A percentile compares a stretch with the other conserved stretches of the same genome.
Evolutionary conservation across 2,797 vertebrate genomes (phyloP).

Genomic region (Channallabes apus): DNA sequence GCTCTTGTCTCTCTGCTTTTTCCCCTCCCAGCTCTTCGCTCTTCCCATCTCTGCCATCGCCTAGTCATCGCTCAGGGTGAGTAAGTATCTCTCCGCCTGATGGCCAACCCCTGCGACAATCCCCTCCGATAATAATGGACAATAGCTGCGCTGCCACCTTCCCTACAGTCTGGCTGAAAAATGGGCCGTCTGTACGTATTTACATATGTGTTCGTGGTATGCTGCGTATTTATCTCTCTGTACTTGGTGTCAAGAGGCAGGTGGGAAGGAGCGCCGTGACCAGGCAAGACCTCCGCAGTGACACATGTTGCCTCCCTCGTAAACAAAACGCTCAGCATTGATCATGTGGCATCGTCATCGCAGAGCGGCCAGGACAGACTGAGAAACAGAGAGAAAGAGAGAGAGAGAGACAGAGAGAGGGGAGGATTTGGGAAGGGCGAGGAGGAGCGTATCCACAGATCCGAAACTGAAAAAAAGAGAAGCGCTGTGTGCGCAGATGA

Average conservation of each 20-base stretch:
- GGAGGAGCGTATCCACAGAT: conserved; percentile 64
- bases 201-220: conserved; percentile 40
- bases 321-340: conserved; percentile 65
- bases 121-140: conserved; percentile 70
- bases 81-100: conserved; percentile 68
- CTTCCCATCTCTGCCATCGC: conserved; percentile 34
- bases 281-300: conserved; percentile 54
- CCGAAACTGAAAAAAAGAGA: conserved; percentile 61
- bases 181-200: conserved; percentile 35
- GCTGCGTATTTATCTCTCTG: conserved; percentile 37
- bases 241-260: conserved; percentile 38
- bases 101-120: conserved; percentile 65
- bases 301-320: conserved; percentile 63
- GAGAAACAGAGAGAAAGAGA: conserved; percentile 44
- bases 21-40: conserved; percentile 3
- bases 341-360: conserved; percentile 61
- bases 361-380: conserved; percentile 54
- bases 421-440: conserved; percentile 51
- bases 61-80: conserved; percentile 69
- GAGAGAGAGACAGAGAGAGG: conserved; percentile 44
- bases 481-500: conserved; percentile 76
- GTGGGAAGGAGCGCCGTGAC: conserved; percentile 52
- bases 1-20: conserved; percentile 33
- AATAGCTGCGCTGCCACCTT: conserved; percentile 61
- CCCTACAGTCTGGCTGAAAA: conserved; percentile 59